Evolutionary conservation across 2,113 vertebrate genomes (phyloP), one percentile per base, ranked within the genome.

Genomic region (pig (Sus scrofa)): DNA sequence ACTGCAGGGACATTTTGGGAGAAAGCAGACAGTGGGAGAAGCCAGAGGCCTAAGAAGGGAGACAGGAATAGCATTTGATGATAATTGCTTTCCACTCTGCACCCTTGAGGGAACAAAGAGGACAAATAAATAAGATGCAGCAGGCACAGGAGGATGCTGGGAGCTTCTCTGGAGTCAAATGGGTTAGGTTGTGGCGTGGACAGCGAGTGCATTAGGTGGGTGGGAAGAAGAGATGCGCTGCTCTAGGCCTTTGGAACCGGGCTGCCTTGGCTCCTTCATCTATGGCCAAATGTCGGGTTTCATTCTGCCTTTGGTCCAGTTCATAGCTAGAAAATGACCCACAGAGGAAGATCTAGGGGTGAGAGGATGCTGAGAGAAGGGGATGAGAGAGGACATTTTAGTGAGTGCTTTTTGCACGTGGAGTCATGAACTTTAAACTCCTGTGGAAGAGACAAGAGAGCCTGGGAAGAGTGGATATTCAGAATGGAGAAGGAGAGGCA

Each of bases 61-160:
- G 92, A 96, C 85, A 95, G 84, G 89, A 96, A 96, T 93, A 96
- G 89, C 95, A 96, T 85, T 92, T 74, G 92, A 94, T 96, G 73
- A 93, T 95, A 97, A 93, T 94, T 90, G 39, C 94, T 97, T 90
- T 90, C 96, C 77, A 95, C 81, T 92, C 77, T 96, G 92, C 86
- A 90, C 68, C 85, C 90, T 88, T 96, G 65, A 95, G 32, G 71
- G 92, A 96, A 92, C 90, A 96, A 92, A 95, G 95, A 96, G 94
- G 96, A 93, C 94, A 96, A 97, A 92, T 95, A 44, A 44, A 94
- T 95, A 96, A 96, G 92, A 89, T 34, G 82, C 77, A 77, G 50
- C 83, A 96, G 22, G 34, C 62, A 81, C 16, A 75, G 81, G 71
- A 94, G 65, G 74, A 84, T 83, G 58, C 37, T 39, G 24, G 67